Percentiles rank a stretch among this genome's conserved stretches.
phyloP scores from a whole-genome alignment of 2,888 invertebrate species.

The Pantelozetes paolii region DNA sequence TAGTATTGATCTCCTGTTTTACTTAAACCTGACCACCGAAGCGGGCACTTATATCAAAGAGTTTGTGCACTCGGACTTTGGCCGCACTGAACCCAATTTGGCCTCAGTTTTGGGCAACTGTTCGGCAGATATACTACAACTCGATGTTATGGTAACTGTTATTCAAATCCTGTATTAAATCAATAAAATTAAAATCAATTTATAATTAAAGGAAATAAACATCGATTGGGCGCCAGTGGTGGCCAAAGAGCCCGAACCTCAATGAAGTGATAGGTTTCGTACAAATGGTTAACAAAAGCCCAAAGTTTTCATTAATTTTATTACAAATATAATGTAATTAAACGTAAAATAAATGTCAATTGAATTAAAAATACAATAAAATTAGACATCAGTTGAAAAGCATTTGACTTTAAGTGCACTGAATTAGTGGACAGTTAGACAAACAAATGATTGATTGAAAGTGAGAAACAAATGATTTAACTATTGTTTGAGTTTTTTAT shows the following conservation, averaged over 20 bases:
- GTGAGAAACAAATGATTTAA: too few species aligned
- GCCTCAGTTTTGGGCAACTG: conserved; percentile 61
- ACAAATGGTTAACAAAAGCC: too few species aligned
- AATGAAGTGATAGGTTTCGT: conserved; percentile 7
- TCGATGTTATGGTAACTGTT: conserved; percentile 57
- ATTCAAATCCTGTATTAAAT: not conserved
- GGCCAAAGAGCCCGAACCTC: not conserved
- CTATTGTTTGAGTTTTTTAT: conserved; percentile 41
- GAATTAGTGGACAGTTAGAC: too few species aligned
- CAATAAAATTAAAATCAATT: not conserved
- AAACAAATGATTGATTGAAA: too few species aligned
- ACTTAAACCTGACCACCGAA: conserved; percentile 60
- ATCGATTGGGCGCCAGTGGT: conserved; percentile 33
- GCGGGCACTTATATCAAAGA: conserved; percentile 95
- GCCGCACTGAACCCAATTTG: conserved; percentile 75
- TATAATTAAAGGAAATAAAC: conserved; percentile 30
- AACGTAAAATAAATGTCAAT: too few species aligned
- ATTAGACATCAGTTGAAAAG: too few species aligned
- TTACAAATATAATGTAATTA: too few species aligned
- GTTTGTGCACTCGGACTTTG: conserved; percentile 93
- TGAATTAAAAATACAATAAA: too few species aligned
- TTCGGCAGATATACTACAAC: conserved; percentile 76
- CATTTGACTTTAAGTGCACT: too few species aligned
- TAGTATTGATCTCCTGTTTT: conserved; percentile 25
- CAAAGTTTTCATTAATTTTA: too few species aligned